Base-by-base conservation (phyloP, 2,888 invertebrate species). In the Perdita meconis region DNA sequence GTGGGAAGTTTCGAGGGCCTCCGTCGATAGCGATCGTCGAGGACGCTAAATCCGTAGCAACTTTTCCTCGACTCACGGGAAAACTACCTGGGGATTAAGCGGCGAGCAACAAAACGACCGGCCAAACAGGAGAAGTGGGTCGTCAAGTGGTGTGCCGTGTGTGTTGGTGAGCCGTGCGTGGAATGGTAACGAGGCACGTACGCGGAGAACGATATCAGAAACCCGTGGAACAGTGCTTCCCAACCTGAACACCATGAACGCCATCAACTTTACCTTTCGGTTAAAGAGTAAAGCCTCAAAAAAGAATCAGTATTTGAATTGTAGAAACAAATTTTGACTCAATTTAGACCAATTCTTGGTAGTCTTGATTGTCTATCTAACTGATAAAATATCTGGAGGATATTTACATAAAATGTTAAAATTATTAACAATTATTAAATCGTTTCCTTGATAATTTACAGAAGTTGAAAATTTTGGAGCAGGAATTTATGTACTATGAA, bases 131-230 rank as follows among this genome's bases (percentile, higher is more conserved):
- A 69, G 79, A 80, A 80, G 79, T 80, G 78, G 79, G 79, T 80
- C 79, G 66, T 66, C 57, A 10, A 72, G 66, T 69, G 55, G 44
- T 38, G 59, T 53, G 55, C 34, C 26, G 42, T 36, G 40, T 47
- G 65, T 68, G 60, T 78, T 38, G 59, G 68, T 60, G 36, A 55
- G 55, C 26, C 68, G 80, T 79, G 80, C 71, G 66, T 72, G 68
- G 80, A 81, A 81, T 81, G 63, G 80, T 81, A 81, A 81, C 80
- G 80, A 81, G 75, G 72, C 71, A 79, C 75, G 80, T 72, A 81
- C 61, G 65, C 44, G 55, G 65, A 63, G 53, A 67, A 72, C 80
- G 71, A 75, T 75, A 80, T 81, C 80, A 57, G 68, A 68, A 63
- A 64, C 79, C 36, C 42, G 67, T 70, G 63, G 19, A 36, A 34